phyloP scores from a whole-genome alignment of 2,113 vertebrate genomes.

The Catagonus wagneri region DNA sequence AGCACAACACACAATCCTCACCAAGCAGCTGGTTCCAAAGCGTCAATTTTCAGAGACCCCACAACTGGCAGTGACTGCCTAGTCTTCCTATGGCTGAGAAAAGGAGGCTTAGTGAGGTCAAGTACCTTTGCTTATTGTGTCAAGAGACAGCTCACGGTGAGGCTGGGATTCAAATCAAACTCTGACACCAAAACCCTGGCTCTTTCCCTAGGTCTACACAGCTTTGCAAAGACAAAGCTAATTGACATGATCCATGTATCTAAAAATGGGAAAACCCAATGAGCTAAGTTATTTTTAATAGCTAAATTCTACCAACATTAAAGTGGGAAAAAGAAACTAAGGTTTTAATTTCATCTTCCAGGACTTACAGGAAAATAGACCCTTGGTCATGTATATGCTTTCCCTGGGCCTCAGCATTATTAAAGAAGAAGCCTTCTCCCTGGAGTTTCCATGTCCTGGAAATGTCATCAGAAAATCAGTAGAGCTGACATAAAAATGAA shows the following conservation, averaged over 20 bases:
- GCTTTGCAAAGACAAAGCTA: background rate
- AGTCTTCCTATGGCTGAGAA: background rate
- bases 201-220: background rate
- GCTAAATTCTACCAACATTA: background rate
- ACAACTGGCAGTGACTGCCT: background rate
- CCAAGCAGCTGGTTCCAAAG: background rate
- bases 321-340: background rate
- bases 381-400: background rate
- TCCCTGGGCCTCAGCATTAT: background rate
- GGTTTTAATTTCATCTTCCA: background rate
- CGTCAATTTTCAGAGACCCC: background rate
- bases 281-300: background rate
- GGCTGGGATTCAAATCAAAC: background rate
- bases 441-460: background rate
- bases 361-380: background rate
- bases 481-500: background rate
- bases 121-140: background rate
- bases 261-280: background rate
- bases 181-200: background rate
- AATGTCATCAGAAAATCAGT: background rate
- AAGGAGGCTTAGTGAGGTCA: background rate
- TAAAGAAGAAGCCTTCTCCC: background rate
- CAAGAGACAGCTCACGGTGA: background rate
- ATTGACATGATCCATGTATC: background rate
- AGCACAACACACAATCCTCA: background rate